Evolutionary conservation across 2,888 invertebrate species (phyloP).

Genomic region (Atherix ibis): DNA sequence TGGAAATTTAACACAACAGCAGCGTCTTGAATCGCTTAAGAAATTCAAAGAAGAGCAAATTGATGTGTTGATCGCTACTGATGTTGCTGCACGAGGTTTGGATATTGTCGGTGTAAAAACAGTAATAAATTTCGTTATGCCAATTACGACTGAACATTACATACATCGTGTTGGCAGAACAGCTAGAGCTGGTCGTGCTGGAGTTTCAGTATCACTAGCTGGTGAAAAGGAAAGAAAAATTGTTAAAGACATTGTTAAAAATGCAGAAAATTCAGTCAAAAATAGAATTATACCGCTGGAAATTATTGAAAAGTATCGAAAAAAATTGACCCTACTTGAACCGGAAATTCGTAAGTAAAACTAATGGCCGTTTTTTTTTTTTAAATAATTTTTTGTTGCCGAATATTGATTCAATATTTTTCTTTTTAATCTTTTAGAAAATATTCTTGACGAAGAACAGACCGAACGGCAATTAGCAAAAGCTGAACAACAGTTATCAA

Average conservation of each 20-base stretch:
- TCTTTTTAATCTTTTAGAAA: constrained; percentile 28
- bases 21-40: constrained; percentile 75
- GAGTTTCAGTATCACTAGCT: constrained; percentile 86
- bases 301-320: constrained; percentile 73
- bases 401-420: not conserved
- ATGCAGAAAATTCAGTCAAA: constrained; percentile 72
- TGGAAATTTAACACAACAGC: constrained; percentile 90
- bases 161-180: constrained; percentile 92
- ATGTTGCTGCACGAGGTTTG: constrained; percentile 80
- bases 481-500: constrained; percentile 69
- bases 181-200: constrained; percentile 85
- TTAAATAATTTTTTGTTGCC: not conserved
- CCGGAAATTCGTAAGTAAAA: constrained; percentile 48
- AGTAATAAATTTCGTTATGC: constrained; percentile 93
- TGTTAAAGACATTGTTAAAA: constrained; percentile 81
- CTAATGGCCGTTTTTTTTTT: constrained; percentile 1
- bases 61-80: constrained; percentile 84
- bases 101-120: constrained; percentile 97
- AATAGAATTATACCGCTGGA: constrained; percentile 75
- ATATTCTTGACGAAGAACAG: constrained; percentile 70
- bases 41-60: constrained; percentile 74
- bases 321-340: constrained; percentile 55
- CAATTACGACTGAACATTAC: constrained; percentile 86
- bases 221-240: constrained; percentile 84
- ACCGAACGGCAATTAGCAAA: constrained; percentile 66